Percentiles rank a stretch among this genome's conserved stretches.
These are phyloP conservation scores for Scolanthus callimorphus DNA, from an alignment of 92 coral and sea anemone species.

Conservation along the genomic window DNA sequence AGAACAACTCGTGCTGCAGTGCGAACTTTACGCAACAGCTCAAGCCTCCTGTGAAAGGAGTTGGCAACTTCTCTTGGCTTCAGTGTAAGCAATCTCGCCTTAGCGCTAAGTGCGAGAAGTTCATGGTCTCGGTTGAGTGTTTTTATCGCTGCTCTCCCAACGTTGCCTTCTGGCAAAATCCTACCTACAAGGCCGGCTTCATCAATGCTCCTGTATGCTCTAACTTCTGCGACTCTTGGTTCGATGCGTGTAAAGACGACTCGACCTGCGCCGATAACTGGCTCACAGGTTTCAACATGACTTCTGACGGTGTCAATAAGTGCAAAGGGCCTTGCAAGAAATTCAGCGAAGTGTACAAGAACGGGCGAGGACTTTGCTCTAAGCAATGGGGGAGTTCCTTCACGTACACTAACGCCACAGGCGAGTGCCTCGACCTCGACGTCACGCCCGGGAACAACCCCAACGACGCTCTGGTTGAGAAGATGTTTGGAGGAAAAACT, in stretches of 20 bases:
- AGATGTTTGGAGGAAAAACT: slow-evolving; percentile 22
- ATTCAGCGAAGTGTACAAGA: slow-evolving; percentile 18
- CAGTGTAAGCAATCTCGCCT: slow-evolving; percentile 31
- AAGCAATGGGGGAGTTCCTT: slow-evolving; percentile 48
- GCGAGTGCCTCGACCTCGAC: slow-evolving; percentile 42
- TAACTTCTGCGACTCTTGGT: slow-evolving; percentile 49
- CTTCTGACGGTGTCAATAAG: slow-evolving; percentile 3
- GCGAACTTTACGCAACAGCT: slow-evolving; percentile 55
- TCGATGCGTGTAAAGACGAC: slow-evolving; percentile 58
- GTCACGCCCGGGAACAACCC: slow-evolving; percentile 20
- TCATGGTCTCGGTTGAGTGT: slow-evolving; percentile 46
- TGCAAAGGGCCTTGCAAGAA: slow-evolving; percentile 40
- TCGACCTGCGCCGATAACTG: slow-evolving; percentile 47
- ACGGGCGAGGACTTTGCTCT: slow-evolving; percentile 44
- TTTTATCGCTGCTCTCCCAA: slow-evolving; percentile 60
- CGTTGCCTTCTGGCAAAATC: slow-evolving; percentile 39
- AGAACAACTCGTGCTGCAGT: slow-evolving; percentile 51
- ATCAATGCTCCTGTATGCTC: slow-evolving; percentile 42
- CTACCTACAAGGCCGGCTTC: slow-evolving; percentile 4
- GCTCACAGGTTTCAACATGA: slow-evolving; percentile 29
- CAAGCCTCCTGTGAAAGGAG: slow-evolving; percentile 14
- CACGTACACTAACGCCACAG: slow-evolving; percentile 23
- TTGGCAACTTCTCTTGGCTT: slow-evolving; percentile 46
- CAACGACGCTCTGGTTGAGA: slow-evolving; percentile 37
- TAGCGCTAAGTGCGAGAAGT: slow-evolving; percentile 37